phyloP scores from a whole-genome alignment of 1,140 invertebrate species.

The Acromyrmex heyeri region DNA sequence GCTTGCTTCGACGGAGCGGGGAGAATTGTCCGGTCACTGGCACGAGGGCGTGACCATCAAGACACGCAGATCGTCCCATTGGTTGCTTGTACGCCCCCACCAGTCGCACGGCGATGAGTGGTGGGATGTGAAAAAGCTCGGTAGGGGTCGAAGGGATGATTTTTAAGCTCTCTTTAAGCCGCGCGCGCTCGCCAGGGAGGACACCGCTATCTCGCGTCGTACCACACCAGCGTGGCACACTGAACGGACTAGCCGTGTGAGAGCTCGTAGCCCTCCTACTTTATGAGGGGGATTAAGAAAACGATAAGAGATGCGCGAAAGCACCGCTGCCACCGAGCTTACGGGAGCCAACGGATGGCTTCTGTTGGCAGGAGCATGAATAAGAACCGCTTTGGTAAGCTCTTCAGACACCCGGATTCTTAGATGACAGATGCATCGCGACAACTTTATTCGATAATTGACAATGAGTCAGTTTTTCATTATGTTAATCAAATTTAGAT shows the following conservation, averaged over 20 bases:
- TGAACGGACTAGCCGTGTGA: constrained; percentile 73
- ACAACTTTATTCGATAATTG: constrained; percentile 19
- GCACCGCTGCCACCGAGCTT: constrained; percentile 75
- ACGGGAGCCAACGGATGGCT: constrained; percentile 67
- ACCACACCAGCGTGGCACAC: constrained; percentile 78
- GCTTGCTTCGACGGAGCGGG: constrained; percentile 67
- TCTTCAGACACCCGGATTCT: constrained; percentile 43
- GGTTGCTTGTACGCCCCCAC: constrained; percentile 82
- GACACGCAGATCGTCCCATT: constrained; percentile 83
- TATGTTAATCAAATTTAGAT: not conserved
- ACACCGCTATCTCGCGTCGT: constrained; percentile 82
- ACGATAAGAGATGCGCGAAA: constrained; percentile 79
- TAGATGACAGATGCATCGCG: constrained; percentile 35
- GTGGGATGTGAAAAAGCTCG: constrained; percentile 81
- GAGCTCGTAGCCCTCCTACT: constrained; percentile 75
- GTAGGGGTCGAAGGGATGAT: constrained; percentile 81
- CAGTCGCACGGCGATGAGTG: constrained; percentile 62
- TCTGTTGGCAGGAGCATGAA: constrained; percentile 68
- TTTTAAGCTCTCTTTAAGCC: constrained; percentile 85
- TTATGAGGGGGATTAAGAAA: constrained; percentile 81
- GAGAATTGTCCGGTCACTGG: constrained; percentile 81
- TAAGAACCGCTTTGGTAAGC: constrained; percentile 59
- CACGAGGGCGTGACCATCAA: constrained; percentile 83
- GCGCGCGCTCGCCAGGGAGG: constrained; percentile 79
- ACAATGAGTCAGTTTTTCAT: constrained; percentile 8